Conservation (phyloP, 2,797 vertebrate species). For the Austrolebias charrua region DNA sequence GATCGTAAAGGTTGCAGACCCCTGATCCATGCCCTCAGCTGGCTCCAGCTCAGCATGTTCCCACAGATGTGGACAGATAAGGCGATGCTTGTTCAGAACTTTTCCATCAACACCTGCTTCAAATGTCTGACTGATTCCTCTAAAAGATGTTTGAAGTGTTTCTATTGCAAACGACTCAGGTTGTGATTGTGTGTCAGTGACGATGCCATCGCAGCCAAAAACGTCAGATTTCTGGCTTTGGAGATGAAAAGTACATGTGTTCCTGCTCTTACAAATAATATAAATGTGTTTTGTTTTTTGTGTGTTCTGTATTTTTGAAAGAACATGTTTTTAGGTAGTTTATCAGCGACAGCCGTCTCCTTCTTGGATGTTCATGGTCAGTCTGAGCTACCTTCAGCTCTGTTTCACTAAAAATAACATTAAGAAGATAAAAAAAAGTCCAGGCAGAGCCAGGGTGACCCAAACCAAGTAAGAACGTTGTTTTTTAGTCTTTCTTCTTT, state of each 20-base stretch:
- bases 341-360: conserved; percentile 3
- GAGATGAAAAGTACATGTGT: conserved; percentile 12
- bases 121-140: too few relatives aligned
- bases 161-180: conserved; percentile 60
- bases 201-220: conserved; percentile 21
- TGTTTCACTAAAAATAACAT: neutral
- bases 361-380: neutral
- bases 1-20: too few relatives aligned
- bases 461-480: conserved; percentile 30
- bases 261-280: conserved; percentile 27
- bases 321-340: neutral
- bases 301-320: conserved; percentile 4
- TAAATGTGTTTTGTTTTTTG: neutral
- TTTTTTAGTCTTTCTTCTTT: neutral
- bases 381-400: too few relatives aligned
- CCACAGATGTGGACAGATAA: too few relatives aligned
- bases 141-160: conserved; percentile 52
- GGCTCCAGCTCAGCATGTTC: too few relatives aligned
- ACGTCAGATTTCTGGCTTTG: neutral
- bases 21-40: too few relatives aligned
- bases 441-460: conserved; percentile 41
- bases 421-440: neutral
- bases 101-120: too few relatives aligned
- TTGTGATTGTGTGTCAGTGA: conserved; percentile 42
- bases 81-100: too few relatives aligned